Evolutionary conservation across 2,888 invertebrate species (phyloP), one percentile per base, ranked within the genome.

Genomic region (Abrostola tripartita): DNA sequence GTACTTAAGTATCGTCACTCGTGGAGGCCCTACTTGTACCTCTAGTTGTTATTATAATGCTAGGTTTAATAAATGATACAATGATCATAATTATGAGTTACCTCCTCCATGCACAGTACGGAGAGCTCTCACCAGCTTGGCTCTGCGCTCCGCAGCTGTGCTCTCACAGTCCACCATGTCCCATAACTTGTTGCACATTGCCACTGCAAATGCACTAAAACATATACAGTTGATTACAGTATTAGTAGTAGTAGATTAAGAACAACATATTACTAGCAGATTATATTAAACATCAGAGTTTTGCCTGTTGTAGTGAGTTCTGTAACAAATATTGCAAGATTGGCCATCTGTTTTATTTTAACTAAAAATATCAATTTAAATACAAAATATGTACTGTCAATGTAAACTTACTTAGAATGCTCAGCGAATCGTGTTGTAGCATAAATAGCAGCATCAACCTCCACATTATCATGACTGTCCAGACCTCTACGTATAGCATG

Each of bases 361-460:
- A n/a, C n/a, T n/a, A n/a, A n/a, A n/a, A n/a, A n/a, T n/a, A n/a
- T n/a, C n/a, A n/a, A n/a, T n/a, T n/a, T n/a, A n/a, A n/a, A n/a
- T n/a, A n/a, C n/a, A n/a, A n/a, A n/a, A n/a, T n/a, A n/a, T n/a
- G n/a, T n/a, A n/a, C n/a, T n/a, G n/a, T n/a, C 44, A 11, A 7
- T 5, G 2, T 51, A 37, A 51, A 76, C 94, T 91, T 94, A 97
- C 97, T 97, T 98, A 0, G 99, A 99, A 88, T 98, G 98, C 12
- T 98, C 98, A 37, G 99, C 98, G 95, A 99, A 99, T 92, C 98
- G 97, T 61, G 97, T 97, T 52, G 99, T 98, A 38, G 99, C 99
- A 95, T 97, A 98, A 74, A 99, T 98, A 10, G 99, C 99, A 52
- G 99, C 99, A 88, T 98, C 98, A 38, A 99, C 98, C 93, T 99